Evolutionary conservation across 1,140 invertebrate genomes (phyloP), one percentile per base, ranked within the genome.

Genomic region (Solenopsis invicta): DNA sequence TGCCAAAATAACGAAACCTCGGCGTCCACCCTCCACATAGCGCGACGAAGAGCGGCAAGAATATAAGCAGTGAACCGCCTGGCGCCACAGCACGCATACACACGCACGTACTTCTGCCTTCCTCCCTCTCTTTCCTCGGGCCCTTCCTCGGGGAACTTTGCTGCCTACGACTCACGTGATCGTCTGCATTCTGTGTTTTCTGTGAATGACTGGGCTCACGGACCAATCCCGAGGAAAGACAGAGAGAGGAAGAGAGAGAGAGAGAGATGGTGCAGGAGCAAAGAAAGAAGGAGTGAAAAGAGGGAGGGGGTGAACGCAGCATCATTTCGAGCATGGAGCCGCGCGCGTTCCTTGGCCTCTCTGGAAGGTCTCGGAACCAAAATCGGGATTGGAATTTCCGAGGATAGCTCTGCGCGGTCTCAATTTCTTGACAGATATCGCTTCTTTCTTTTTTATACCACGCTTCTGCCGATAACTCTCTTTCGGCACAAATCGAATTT

Each of bases 141-240:
- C 64, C 74, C 81, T 71, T 85, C 56, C 72, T 48, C 56, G 87
- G 41, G 13, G 45, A 77, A 74, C 72, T 78, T 90, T 64, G 89
- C 61, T 84, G 41, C 56, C 89, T 77, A 82, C 62, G 62, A 74
- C 82, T 89, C 89, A 90, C 90, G 85, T 90, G 87, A 90, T 89
- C 87, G 87, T 90, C 90, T 91, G 90, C 89, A 91, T 91, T 91
- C 89, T 91, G 91, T 92, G 92, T 93, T 95, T 94, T 95, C 94
- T 94, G 94, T 95, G 94, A 95, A 95, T 95, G 94, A 95, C 94
- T 94, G 89, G 89, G 90, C 87, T 91, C 85, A 66, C 87, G 67
- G 87, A 88, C 89, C 91, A 92, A 92, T 93, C 92, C 88, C 86
- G 88, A 69, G 78, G 74, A 80, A 69, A 88, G 82, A 85, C 59